Evolutionary conservation across 2,797 vertebrate genomes (phyloP), one percentile per base, ranked within the genome.

Genomic region (Schizopygopsis malacanthus): DNA sequence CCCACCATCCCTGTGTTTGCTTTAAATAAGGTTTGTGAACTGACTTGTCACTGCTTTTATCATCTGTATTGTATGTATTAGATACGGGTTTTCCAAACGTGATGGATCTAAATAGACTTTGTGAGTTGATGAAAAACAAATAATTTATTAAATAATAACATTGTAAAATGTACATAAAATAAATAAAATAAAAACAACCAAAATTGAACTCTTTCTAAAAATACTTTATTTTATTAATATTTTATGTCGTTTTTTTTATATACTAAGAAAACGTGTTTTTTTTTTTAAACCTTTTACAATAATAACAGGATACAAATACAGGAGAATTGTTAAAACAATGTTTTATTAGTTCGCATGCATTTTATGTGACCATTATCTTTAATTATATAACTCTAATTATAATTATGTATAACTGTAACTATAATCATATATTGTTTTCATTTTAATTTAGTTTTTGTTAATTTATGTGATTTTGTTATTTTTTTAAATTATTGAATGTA

Each of bases 1-100:
- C 90, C 92, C 2, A 93, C 90, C 95, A 97, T 99, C 89, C 95
- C 97, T 16, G 97, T 99, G 92, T 97, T 98, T 72, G 98, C 98
- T 88, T 95, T 99, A 95, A 99, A 97, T 94, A 99, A 99, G 97
- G 98, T 98, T 28, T 67, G 61, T 25, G 20, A 89, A 86, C 92
- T 65, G 25, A 72, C 18, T 65, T 11, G 8, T 43, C 6, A 16
- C 7, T 13, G 11, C 13, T 72, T 72, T 33, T 22, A 4, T 1
- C 4, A 18, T 79, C 4, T 15, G 3, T 56, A n/a, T 77, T 56
- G 18, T 18, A n/a, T 11, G 39, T 12, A 2, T 15, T 59, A 16
- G 69, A 20, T 18, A 6, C 1, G 28, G 10, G 33, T 56, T 77
- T 56, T 52, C 4, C 45, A 11, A 11, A 33, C 9, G 8, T 37